Base-by-base conservation (phyloP, 2,888 invertebrate genomes). In the Lutraria lutraria region DNA sequence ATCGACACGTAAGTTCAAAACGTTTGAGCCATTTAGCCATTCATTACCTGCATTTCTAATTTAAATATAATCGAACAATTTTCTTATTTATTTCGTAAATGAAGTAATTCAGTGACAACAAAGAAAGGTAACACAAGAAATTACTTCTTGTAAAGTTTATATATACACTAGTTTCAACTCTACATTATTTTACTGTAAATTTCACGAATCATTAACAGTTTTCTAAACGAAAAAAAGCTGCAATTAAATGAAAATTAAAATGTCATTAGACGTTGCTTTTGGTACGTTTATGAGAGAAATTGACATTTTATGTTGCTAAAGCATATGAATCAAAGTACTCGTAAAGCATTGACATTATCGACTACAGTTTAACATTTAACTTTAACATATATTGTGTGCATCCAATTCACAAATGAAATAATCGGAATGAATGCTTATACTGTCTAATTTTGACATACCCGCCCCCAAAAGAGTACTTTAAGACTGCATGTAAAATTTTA, bases 191-290 rank as follows among this genome's bases (percentile, higher is more conserved):
- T 3, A 25, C 25, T 68, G 25, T 13, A 68, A 68, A 68, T 68
- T 68, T 68, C 63, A 68, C 63, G 63, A 68, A 68, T n/a, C 63
- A 68, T 68, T 68, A 68, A 68, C 6, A 68, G 12, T 68, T n/a
- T 68, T 25, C 63, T n/a, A 2, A 68, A 68, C 63, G 63, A n/a
- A n/a, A 25, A 68, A n/a, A 25, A 43, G 8, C 8, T 2, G 25
- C 25, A n/a, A 68, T 68, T 25, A 68, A 68, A 68, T 25, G 25
- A 0, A n/a, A n/a, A 68, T 68, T 68, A 68, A 68, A 68, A 68
- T 68, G 63, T 68, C 63, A 68, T 68, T 68, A 68, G 63, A 68
- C 63, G 12, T 68, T 25, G 63, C 63, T 25, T 25, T n/a, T 25
- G 12, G 63, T 68, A 25, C 25, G n/a, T 68, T 68, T 25, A 68